A percentile compares a stretch with the other conserved stretches of the same genome.
phyloP scores from a whole-genome alignment of 2,113 vertebrate species.

The Ciconia stormi region DNA sequence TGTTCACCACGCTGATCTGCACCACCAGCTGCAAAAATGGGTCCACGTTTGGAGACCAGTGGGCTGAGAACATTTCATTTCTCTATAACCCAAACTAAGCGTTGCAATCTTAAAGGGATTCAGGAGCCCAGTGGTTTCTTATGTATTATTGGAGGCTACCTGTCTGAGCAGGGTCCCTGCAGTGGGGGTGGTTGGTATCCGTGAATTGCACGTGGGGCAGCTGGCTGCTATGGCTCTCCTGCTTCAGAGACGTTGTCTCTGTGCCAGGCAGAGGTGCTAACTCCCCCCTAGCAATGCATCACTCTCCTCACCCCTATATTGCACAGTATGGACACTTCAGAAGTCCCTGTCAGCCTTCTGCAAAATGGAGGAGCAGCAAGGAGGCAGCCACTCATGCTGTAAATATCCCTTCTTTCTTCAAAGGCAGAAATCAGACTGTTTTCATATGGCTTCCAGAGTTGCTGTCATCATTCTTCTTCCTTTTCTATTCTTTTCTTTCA shows the following conservation, averaged over 20 bases:
- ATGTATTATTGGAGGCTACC: no score
- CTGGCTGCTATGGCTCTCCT: not conserved
- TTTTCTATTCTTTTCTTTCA: not conserved
- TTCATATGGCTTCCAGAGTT: not conserved
- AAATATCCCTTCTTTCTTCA: not conserved
- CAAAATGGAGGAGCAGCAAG: not conserved
- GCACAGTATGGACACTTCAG: not conserved
- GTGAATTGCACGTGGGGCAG: rapidly evolving
- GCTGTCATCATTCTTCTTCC: not conserved
- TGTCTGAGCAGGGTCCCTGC: not conserved
- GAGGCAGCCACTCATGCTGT: not conserved
- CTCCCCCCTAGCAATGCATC: rapidly evolving
- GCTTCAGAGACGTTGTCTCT: not conserved
- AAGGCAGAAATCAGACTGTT: not conserved
- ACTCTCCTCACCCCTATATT: not conserved
- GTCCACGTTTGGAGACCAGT: rapidly evolving
- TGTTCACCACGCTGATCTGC: not conserved
- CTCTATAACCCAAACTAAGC: not conserved
- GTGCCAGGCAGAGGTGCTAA: not conserved
- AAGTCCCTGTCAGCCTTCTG: not conserved
- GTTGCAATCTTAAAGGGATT: not conserved
- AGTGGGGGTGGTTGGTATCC: not conserved
- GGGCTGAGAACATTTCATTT: not conserved
- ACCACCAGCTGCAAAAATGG: not conserved
- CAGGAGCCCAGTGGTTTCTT: rapidly evolving